phyloP scores from a whole-genome alignment of 64 coral and sea anemone species.

The Stichodactyla helianthus region DNA sequence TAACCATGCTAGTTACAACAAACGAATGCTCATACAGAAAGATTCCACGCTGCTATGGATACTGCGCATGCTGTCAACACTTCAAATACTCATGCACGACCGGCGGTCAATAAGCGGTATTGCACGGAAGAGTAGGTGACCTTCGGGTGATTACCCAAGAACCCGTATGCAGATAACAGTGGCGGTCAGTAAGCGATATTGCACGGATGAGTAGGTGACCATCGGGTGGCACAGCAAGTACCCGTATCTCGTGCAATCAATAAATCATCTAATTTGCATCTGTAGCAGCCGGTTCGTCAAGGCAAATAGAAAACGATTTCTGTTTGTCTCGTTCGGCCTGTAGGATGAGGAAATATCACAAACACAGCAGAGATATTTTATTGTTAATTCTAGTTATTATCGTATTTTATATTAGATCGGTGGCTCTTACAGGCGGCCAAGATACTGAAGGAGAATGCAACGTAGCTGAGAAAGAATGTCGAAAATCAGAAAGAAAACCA shows the following conservation, averaged over 20 bases:
- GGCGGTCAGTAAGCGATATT: not conserved
- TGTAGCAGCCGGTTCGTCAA: not conserved
- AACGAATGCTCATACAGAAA: not conserved
- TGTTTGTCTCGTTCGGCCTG: not conserved
- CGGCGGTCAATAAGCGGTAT: not conserved
- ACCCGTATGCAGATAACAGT: not conserved
- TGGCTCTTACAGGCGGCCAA: not conserved
- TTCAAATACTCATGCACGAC: no score
- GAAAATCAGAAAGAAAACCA: not conserved
- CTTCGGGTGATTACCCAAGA: not conserved
- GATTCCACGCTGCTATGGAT: not conserved
- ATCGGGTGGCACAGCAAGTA: slow-evolving; percentile 4
- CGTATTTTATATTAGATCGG: not conserved
- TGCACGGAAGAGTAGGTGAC: not conserved
- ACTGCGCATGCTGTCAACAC: not conserved
- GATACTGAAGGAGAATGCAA: not conserved
- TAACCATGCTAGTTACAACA: not conserved
- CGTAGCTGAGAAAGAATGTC: not conserved
- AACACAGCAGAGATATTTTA: not conserved
- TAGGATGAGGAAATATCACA: not conserved
- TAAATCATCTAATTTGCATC: slow-evolving; percentile 25
- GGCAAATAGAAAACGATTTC: not conserved
- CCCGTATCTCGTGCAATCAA: slow-evolving; percentile 16
- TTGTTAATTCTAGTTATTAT: not conserved
- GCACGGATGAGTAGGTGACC: slow-evolving; percentile 8